Base-by-base conservation (phyloP, 2,113 vertebrate species). In the Siniperca knerii region DNA sequence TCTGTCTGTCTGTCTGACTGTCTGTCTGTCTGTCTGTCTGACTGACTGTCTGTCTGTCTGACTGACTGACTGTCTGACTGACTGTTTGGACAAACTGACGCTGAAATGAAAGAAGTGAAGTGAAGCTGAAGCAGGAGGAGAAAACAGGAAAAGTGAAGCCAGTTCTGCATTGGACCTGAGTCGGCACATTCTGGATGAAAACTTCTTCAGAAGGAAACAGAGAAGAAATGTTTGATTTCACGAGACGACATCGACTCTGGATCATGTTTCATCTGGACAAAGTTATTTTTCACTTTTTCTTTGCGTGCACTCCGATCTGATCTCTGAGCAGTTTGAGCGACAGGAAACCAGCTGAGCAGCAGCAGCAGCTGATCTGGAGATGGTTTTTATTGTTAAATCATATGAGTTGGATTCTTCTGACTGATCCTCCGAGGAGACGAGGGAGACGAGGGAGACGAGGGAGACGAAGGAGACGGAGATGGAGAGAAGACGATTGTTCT, bases 121-220 rank as follows among this genome's bases (percentile, higher is more conserved):
- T 16, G 44, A 74, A 23, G 57, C 21, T 9, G 44, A 12, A 69
- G n/a, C 1, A 69, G 83, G 79, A 87, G 82, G 67, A 87, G 65
- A 7, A 69, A 58, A 72, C 50, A 76, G 66, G 69, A 10, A 10
- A 20, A 58, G 69, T 67, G 72, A 29, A 48, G 8, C 2, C 9
- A 0, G 8, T n/a, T 12, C 23, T 29, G 48, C 42, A 23, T 35
- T 25, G 46, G 48, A 89, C 93, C 94, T 94, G 95, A 94, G 88
- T 93, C 85, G 35, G 92, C 94, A 90, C 84, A 87, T 94, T 93
- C 16, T 75, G 81, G 68, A 75, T 60, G 73, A 75, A 66, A 21
- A 29, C 46, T 74, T 16, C 52, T 37, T 25, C 55, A 71, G 48
- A 71, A 69, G 76, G n/a, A 50, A 18, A 33, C 13, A 8, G 44